These are phyloP conservation scores for Linnaemya vulpina DNA, from an alignment of 2,888 invertebrate genomes.

Conservation along the genomic window DNA sequence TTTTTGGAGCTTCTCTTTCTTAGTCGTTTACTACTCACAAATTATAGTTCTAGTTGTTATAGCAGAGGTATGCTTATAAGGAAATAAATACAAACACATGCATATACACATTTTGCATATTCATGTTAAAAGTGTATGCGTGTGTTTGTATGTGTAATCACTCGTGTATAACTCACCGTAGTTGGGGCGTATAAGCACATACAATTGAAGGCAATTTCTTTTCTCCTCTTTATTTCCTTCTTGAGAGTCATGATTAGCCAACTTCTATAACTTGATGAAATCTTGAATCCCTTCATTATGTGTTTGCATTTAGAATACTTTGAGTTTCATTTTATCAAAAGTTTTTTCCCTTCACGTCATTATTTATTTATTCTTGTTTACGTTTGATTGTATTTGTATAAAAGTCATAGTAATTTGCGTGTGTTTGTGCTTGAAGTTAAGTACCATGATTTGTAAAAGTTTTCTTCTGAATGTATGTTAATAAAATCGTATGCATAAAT, in stretches of 20 bases:
- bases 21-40: background rate
- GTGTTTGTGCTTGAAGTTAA: constrained; percentile 42
- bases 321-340: constrained; percentile 29
- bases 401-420: background rate
- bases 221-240: background rate
- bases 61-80: constrained; percentile 4
- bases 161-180: background rate
- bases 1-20: background rate
- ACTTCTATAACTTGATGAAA: constrained; percentile 59
- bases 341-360: constrained; percentile 17
- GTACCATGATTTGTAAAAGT: constrained; percentile 59
- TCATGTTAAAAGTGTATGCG: background rate
- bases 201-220: background rate
- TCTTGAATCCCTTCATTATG: constrained; percentile 64
- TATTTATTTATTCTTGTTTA: constrained; percentile 11
- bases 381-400: background rate
- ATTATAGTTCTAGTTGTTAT: constrained; percentile 1
- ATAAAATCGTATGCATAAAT: constrained; percentile 43
- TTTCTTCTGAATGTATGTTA: constrained; percentile 37
- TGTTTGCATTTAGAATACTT: constrained; percentile 30
- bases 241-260: constrained; percentile 65
- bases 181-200: background rate
- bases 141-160: background rate
- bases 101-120: background rate
- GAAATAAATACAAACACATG: background rate